A percentile compares a stretch with the other conserved stretches of the same genome.
These are phyloP conservation scores for Neoarius graeffei DNA, from an alignment of 2,113 vertebrate species.

Conservation along the genomic window DNA sequence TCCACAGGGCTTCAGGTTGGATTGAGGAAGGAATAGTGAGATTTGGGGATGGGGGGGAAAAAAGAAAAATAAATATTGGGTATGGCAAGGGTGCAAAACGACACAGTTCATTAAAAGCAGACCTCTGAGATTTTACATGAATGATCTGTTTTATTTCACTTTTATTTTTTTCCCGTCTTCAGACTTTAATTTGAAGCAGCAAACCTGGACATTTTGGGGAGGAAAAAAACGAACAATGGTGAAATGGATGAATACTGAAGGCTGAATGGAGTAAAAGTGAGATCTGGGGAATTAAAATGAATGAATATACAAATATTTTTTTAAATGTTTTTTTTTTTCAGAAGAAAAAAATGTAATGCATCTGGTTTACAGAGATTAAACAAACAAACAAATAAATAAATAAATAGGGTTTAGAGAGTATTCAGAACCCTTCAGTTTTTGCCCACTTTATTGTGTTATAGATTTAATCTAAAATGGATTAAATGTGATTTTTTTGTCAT, in stretches of 20 bases:
- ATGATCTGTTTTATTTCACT: conserved; percentile 23
- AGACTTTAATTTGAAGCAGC: neutral
- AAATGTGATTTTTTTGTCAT: neutral
- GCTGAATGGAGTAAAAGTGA: neutral
- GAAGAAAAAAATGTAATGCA: too few species aligned
- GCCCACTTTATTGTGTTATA: neutral
- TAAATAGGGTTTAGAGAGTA: neutral
- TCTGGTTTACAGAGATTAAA: neutral
- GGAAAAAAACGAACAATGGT: neutral
- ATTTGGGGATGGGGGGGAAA: neutral
- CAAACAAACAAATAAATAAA: neutral
- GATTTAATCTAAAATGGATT: neutral
- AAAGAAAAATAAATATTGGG: conserved; percentile 3
- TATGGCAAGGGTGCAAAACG: neutral
- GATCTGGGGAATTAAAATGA: neutral
- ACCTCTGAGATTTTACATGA: conserved; percentile 19
- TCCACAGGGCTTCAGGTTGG: neutral
- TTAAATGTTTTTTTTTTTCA: too few species aligned
- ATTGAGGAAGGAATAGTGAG: neutral
- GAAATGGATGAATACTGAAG: neutral
- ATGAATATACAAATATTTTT: neutral
- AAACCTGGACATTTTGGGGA: neutral
- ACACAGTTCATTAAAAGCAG: conserved; percentile 4
- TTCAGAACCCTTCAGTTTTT: neutral
- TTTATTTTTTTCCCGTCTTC: neutral